A percentile compares a stretch with the other conserved stretches of the same genome.
Conservation (phyloP, 2,113 vertebrate genomes). For the Donacobius atricapilla region DNA sequence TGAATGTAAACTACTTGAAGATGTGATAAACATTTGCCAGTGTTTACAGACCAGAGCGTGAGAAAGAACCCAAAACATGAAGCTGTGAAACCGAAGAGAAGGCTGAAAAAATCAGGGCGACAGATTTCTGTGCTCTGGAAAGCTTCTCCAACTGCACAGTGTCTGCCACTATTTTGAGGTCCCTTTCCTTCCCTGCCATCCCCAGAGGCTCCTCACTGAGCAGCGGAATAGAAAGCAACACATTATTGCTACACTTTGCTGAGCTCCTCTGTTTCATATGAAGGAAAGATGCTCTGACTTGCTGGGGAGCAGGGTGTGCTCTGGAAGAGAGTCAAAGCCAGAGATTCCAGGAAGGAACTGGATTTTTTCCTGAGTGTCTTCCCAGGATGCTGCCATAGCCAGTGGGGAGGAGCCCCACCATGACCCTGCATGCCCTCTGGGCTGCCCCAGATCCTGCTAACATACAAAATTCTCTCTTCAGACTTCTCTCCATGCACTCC, state of each 20-base stretch:
- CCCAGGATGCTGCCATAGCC: background rate
- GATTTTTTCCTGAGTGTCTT: background rate
- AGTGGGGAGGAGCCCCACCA: background rate
- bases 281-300: background rate
- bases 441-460: background rate
- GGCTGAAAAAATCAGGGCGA: too few relatives aligned
- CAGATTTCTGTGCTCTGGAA: background rate
- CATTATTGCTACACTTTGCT: constrained; percentile 31
- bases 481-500: background rate
- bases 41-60: too few relatives aligned
- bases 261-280: background rate
- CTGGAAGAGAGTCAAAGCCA: background rate
- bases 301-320: background rate
- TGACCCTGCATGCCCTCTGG: background rate
- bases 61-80: too few relatives aligned
- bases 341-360: background rate
- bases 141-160: background rate
- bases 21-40: too few relatives aligned
- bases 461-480: background rate
- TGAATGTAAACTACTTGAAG: too few relatives aligned
- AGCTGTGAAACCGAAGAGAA: too few relatives aligned
- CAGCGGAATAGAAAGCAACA: constrained; percentile 28
- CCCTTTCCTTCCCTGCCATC: background rate
- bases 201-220: constrained; percentile 32
- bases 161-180: constrained; percentile 26